Percentiles rank a stretch among this genome's conserved stretches.
These are phyloP conservation scores for Bungarus multicinctus DNA, from an alignment of 2,113 vertebrate genomes.

Conservation along the genomic window DNA sequence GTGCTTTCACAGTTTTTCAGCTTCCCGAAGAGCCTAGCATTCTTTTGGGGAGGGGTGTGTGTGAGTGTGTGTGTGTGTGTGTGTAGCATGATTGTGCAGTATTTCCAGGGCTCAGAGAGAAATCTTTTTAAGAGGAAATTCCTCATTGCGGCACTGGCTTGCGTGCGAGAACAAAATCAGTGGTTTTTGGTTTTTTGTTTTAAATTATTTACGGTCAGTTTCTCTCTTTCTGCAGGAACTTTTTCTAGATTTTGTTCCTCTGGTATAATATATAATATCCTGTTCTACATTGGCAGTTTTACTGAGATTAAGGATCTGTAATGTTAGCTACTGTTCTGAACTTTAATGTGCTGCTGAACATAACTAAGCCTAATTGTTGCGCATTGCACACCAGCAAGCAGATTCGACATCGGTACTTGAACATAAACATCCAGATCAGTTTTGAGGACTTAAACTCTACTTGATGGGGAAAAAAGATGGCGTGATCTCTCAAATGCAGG, in stretches of 20 bases:
- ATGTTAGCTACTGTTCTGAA: not conserved
- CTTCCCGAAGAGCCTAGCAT: not conserved
- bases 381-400: not conserved
- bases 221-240: not conserved
- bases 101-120: not conserved
- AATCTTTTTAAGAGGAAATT: slow-evolving; percentile 13
- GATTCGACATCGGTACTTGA: not conserved
- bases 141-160: not conserved
- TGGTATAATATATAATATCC: not conserved
- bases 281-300: not conserved
- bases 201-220: not conserved
- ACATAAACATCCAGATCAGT: not conserved
- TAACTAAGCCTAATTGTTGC: not conserved
- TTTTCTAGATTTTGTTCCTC: not conserved
- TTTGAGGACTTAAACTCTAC: not conserved
- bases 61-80: not conserved
- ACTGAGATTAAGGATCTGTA: not conserved
- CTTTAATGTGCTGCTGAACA: not conserved
- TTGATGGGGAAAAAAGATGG: not conserved
- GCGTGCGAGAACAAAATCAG: not conserved
- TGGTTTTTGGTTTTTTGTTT: not conserved
- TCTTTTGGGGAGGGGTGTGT: not conserved
- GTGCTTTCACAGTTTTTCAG: not conserved
- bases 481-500: too few relatives aligned
- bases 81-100: not conserved